Conservation (phyloP, 2,113 vertebrate species). For the western clawed frog (Xenopus tropicalis) region DNA sequence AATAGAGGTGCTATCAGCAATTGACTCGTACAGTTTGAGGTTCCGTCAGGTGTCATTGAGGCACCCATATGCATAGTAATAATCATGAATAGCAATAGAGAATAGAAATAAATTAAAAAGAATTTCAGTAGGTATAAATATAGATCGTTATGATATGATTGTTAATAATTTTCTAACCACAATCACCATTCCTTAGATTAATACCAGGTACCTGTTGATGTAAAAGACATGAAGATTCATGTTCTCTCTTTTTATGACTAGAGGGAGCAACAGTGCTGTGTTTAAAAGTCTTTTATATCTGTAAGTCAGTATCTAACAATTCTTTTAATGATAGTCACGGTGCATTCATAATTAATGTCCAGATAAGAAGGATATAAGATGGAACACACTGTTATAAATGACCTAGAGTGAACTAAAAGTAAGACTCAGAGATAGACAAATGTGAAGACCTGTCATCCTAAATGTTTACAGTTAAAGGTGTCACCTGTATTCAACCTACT, state of each 20-base stretch:
- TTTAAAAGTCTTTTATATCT: neutral
- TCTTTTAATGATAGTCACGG: neutral
- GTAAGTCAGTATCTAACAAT: neutral
- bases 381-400: neutral
- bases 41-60: no score
- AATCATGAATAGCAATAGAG: no score
- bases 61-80: no score
- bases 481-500: neutral
- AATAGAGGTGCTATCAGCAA: no score
- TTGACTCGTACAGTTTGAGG: no score
- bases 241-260: neutral
- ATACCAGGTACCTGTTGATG: neutral
- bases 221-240: neutral
- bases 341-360: neutral
- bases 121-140: no score
- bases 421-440: neutral
- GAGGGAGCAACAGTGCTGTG: neutral
- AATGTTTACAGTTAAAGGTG: neutral
- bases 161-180: neutral
- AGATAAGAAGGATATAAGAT: neutral
- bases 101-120: no score
- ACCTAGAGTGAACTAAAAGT: neutral
- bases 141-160: no score
- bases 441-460: neutral
- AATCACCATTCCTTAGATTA: neutral